Evolutionary conservation across 2,888 invertebrate species (phyloP).

Genomic region (Lasioglossum lativentre): DNA sequence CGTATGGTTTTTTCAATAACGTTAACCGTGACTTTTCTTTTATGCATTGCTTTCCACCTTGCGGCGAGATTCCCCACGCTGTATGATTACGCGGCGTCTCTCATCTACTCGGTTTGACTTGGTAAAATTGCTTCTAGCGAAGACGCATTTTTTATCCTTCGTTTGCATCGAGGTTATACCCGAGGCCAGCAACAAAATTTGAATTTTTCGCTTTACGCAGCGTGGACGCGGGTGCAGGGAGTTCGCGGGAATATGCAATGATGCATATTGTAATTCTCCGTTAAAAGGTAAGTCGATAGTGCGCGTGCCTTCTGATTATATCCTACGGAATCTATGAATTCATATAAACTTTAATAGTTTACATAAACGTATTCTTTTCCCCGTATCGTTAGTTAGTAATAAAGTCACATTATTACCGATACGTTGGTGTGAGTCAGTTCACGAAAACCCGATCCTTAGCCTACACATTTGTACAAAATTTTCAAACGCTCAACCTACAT

Average conservation of each 20-base stretch:
- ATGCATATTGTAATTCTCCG: background rate
- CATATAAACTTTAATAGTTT: too few relatives aligned
- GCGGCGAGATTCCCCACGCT: conserved; percentile 1
- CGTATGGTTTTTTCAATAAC: conserved; percentile 7
- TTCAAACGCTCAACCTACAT: too few relatives aligned
- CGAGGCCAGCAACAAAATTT: conserved; percentile 39
- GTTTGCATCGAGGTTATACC: conserved; percentile 31
- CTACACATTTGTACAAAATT: too few relatives aligned
- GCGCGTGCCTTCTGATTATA: background rate
- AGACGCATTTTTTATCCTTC: conserved; percentile 46
- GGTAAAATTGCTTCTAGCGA: conserved; percentile 49
- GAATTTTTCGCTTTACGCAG: background rate
- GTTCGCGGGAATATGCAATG: background rate
- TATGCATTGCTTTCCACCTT: conserved; percentile 28
- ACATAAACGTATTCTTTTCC: too few relatives aligned
- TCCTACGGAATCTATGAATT: background rate
- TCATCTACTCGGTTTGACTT: conserved; percentile 56
- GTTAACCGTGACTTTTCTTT: conserved; percentile 22
- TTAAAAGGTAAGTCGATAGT: background rate
- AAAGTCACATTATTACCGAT: too few relatives aligned
- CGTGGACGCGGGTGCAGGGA: background rate
- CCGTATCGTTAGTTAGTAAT: too few relatives aligned
- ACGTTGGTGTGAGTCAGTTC: too few relatives aligned
- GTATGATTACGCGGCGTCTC: conserved; percentile 11
- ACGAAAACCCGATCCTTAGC: too few relatives aligned